Evolutionary conservation across 2,113 vertebrate species (phyloP).

Genomic region (Aldabrachelys gigantea): DNA sequence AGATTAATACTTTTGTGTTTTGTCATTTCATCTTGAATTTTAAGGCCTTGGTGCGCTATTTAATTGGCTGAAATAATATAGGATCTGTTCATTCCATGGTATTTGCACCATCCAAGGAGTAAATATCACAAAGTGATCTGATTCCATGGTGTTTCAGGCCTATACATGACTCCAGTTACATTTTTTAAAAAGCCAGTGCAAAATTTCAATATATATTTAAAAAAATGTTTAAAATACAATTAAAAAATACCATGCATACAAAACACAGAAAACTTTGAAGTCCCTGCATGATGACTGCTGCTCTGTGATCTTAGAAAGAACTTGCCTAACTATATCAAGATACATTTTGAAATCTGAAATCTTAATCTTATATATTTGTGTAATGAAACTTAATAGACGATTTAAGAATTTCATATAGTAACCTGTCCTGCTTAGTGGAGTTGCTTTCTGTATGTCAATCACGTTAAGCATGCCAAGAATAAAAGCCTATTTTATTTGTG

Average conservation of each 20-base stretch:
- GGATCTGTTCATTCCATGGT: background rate
- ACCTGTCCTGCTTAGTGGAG: background rate
- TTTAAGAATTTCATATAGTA: background rate
- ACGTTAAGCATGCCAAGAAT: background rate
- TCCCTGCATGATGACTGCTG: rapidly evolving
- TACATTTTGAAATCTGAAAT: background rate
- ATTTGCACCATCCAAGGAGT: background rate
- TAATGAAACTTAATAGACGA: background rate
- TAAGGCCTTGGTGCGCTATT: background rate
- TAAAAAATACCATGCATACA: background rate
- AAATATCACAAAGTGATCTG: background rate
- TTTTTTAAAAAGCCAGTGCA: rapidly evolving
- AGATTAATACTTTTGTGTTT: background rate
- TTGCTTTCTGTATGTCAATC: background rate
- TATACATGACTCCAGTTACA: background rate
- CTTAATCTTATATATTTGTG: background rate
- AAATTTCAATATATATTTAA: background rate
- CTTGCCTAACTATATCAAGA: background rate
- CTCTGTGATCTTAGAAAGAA: background rate
- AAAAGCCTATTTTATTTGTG: background rate
- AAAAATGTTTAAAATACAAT: background rate
- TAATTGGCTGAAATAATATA: background rate
- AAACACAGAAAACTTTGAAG: background rate
- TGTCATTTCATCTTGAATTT: background rate
- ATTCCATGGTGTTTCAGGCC: background rate